A percentile compares a stretch with the other conserved stretches of the same genome.
These are phyloP conservation scores for Drosophila longiperda DNA, from an alignment of 2,888 invertebrate genomes.

Conservation along the genomic window DNA sequence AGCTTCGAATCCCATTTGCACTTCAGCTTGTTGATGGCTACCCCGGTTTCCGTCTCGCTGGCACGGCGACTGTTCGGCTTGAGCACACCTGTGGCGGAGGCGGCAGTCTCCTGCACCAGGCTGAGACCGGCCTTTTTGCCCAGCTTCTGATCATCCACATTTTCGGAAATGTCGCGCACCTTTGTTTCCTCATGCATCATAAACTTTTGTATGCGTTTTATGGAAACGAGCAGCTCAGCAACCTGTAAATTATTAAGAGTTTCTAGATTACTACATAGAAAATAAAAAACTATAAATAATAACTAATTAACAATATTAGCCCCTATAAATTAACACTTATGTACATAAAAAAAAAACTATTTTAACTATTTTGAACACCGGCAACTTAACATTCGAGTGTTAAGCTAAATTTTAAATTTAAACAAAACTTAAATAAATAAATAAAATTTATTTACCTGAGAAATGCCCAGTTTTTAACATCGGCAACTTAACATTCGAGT, in stretches of 20 bases:
- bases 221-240: slow-evolving; percentile 88
- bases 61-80: slow-evolving; percentile 67
- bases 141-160: slow-evolving; percentile 62
- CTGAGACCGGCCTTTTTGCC: slow-evolving; percentile 35
- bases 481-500: background rate
- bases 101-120: slow-evolving; percentile 69
- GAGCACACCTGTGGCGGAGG: slow-evolving; percentile 62
- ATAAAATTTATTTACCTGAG: slow-evolving; percentile 81
- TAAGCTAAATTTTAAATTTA: background rate
- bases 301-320: background rate
- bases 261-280: background rate
- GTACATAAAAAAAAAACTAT: background rate
- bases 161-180: slow-evolving; percentile 80
- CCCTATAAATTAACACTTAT: background rate
- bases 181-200: slow-evolving; percentile 88
- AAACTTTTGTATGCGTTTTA: slow-evolving; percentile 86
- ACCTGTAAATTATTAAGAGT: slow-evolving; percentile 60
- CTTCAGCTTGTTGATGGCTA: slow-evolving; percentile 87
- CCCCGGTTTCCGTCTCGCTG: slow-evolving; percentile 83
- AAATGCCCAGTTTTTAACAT: slow-evolving; percentile 87
- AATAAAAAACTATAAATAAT: background rate
- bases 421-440: background rate
- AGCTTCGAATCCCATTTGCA: slow-evolving; percentile 89
- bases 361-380: background rate
- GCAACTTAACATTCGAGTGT: background rate